phyloP scores from a whole-genome alignment of 2,797 vertebrate genomes.

The Bovichtus variegatus region DNA sequence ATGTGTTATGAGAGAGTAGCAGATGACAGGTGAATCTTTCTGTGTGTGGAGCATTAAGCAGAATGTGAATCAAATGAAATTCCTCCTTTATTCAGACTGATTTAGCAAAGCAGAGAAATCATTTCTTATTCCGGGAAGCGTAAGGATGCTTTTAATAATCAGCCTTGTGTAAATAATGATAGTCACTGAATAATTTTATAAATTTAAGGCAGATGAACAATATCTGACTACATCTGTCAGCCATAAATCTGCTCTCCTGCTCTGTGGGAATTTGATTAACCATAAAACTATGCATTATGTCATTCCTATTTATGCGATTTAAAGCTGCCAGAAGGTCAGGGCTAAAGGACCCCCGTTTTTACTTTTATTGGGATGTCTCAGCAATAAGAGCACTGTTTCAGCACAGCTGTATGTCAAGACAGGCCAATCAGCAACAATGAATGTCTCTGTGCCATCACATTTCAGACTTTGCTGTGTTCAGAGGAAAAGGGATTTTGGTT shows the following conservation, averaged over 20 bases:
- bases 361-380: conserved; percentile 81
- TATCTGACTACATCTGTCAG: conserved; percentile 74
- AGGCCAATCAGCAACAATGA: conserved; percentile 73
- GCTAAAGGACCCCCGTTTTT: conserved; percentile 68
- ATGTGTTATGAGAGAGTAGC: conserved; percentile 72
- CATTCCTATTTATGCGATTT: conserved; percentile 82
- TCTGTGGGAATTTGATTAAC: conserved; percentile 86
- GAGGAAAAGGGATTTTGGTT: conserved; percentile 46
- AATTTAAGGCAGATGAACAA: conserved; percentile 68
- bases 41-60: conserved; percentile 53
- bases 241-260: conserved; percentile 67
- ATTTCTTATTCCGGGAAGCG: neutral
- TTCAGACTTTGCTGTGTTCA: conserved; percentile 48
- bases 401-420: conserved; percentile 80
- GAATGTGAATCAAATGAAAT: conserved; percentile 62
- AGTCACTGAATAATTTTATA: conserved; percentile 30
- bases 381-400: conserved; percentile 84
- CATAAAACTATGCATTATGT: conserved; percentile 86
- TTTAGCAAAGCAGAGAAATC: conserved; percentile 30
- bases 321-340: conserved; percentile 82
- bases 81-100: conserved; percentile 42
- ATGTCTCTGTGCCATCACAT: conserved; percentile 75
- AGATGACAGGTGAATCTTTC: conserved; percentile 78
- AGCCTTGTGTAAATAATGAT: conserved; percentile 19
- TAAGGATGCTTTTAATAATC: conserved; percentile 8